These are phyloP conservation scores for Macroteleia sp. DNA, from an alignment of 2,888 invertebrate genomes.

Conservation along the genomic window DNA sequence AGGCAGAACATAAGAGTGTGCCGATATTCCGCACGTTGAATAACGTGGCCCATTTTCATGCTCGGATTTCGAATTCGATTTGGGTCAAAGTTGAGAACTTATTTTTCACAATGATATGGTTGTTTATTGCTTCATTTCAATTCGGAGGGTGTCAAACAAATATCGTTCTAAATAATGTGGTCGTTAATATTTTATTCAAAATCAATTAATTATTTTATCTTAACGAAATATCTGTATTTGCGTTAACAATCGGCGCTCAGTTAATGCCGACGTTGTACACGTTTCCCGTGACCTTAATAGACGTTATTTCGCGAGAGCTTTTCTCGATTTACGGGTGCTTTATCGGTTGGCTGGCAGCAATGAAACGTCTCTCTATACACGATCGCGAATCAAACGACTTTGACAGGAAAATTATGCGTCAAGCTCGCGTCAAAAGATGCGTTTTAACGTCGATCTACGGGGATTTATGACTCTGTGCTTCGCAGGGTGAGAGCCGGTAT, in stretches of 20 bases:
- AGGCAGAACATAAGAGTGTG: constrained; percentile 13
- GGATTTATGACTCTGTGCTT: constrained; percentile 30
- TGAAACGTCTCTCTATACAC: constrained; percentile 13
- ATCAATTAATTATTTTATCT: too few relatives aligned
- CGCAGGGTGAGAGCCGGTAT: constrained; percentile 16
- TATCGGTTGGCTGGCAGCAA: constrained; percentile 20
- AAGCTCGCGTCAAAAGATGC: constrained; percentile 43
- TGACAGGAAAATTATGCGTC: constrained; percentile 52
- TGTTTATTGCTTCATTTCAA: too few relatives aligned
- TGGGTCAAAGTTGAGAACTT: constrained; percentile 17
- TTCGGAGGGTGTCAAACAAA: too few relatives aligned
- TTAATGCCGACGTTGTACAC: too few relatives aligned
- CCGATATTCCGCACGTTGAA: constrained; percentile 6
- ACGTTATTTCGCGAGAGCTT: constrained; percentile 16
- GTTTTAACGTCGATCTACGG: constrained; percentile 37
- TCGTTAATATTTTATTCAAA: too few relatives aligned
- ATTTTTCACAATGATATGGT: too few relatives aligned
- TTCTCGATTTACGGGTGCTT: constrained; percentile 26
- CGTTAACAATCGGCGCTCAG: too few relatives aligned
- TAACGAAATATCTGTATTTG: too few relatives aligned
- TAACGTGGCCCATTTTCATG: constrained; percentile 32
- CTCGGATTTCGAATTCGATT: constrained; percentile 2
- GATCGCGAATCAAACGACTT: constrained; percentile 33
- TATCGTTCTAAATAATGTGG: too few relatives aligned
- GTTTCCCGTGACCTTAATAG: constrained; percentile 24